Evolutionary conservation across 1,140 invertebrate genomes (phyloP).

Genomic region (Fopius arisanus): DNA sequence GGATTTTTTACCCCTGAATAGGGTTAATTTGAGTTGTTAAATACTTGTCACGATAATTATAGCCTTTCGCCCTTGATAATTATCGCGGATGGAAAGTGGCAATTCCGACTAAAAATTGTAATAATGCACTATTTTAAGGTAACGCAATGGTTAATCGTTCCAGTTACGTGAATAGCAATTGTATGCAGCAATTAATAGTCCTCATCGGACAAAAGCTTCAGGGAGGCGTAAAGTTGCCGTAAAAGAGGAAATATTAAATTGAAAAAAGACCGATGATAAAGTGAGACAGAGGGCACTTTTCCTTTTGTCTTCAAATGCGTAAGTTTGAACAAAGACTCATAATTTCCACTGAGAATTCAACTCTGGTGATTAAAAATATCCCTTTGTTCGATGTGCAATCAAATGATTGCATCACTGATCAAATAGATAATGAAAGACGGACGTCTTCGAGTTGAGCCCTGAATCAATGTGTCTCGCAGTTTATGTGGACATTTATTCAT

Average conservation of each 20-base stretch:
- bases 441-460: too few species aligned
- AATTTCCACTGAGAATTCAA: not conserved
- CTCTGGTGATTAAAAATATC: not conserved
- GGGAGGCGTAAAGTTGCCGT: not conserved
- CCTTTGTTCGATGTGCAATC: slow-evolving; percentile 7
- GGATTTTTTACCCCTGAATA: not conserved
- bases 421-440: not conserved
- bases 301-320: not conserved
- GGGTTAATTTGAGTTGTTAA: slow-evolving; percentile 2
- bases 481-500: not conserved
- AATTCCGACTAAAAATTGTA: not conserved
- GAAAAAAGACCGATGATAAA: not conserved
- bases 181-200: slow-evolving; percentile 1
- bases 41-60: not conserved
- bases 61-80: not conserved
- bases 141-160: not conserved
- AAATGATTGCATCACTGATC: not conserved
- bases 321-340: slow-evolving; percentile 12
- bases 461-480: too few species aligned
- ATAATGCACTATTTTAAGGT: not conserved
- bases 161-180: not conserved
- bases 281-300: not conserved
- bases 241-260: not conserved
- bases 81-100: not conserved
- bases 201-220: not conserved